Evolutionary conservation across 2,113 vertebrate species (phyloP).

Genomic region (Gavia stellata): DNA sequence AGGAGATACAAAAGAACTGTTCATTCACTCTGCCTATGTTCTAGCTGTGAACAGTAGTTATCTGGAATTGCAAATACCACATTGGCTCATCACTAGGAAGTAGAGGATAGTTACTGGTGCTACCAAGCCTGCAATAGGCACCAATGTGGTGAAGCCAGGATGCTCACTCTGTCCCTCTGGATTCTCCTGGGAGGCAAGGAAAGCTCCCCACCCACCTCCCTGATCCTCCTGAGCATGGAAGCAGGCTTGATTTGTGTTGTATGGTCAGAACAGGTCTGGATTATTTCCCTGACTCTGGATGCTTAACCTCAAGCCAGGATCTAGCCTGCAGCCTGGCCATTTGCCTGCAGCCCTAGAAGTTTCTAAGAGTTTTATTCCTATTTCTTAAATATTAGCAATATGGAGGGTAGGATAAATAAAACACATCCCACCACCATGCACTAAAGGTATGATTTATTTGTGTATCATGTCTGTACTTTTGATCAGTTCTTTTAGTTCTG

Average conservation of each 20-base stretch:
- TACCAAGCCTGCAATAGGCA: neutral
- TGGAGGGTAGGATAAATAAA: neutral
- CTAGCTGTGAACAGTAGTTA: neutral
- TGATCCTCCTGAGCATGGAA: neutral
- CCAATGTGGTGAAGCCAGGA: neutral
- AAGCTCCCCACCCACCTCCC: neutral
- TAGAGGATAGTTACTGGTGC: neutral
- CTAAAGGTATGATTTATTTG: neutral
- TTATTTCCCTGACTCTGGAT: neutral
- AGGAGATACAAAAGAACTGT: neutral
- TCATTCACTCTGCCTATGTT: neutral
- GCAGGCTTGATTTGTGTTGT: neutral
- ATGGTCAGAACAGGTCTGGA: neutral
- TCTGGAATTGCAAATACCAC: neutral
- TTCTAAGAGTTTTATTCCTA: neutral
- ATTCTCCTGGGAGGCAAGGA: neutral
- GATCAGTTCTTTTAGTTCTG: neutral
- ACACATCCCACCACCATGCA: neutral
- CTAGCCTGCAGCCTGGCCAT: neutral
- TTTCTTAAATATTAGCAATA: neutral
- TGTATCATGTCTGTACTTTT: neutral
- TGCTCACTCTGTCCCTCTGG: neutral
- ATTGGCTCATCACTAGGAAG: neutral
- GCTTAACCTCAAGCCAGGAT: neutral
- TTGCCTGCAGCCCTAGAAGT: neutral